Evolutionary conservation across 2,113 vertebrate genomes (phyloP).

Genomic region (Calyptommatus sinebrachiatus): DNA sequence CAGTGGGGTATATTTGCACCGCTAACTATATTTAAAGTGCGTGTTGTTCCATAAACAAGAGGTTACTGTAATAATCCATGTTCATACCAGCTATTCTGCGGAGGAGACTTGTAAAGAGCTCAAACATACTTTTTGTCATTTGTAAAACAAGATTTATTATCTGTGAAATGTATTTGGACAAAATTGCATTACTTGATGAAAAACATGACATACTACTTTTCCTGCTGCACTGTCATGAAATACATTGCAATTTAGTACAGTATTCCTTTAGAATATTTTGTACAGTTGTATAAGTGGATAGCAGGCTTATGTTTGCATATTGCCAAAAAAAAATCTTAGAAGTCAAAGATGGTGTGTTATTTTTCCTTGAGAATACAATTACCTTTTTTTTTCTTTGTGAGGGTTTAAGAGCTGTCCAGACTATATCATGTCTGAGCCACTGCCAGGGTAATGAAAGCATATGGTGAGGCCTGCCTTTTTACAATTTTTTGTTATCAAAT

Average conservation of each 20-base stretch:
- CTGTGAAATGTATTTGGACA: constrained; percentile 3
- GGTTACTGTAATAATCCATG: background rate
- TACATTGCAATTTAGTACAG: background rate
- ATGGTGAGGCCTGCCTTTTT: constrained; percentile 43
- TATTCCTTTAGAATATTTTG: background rate
- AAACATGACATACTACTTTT: background rate
- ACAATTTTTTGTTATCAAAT: constrained; percentile 62
- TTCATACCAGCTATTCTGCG: background rate
- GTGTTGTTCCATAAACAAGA: background rate
- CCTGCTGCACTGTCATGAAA: background rate
- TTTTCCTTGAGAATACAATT: constrained; percentile 21
- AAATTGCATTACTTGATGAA: background rate
- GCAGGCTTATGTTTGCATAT: constrained; percentile 1
- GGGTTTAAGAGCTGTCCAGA: background rate
- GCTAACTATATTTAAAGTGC: background rate
- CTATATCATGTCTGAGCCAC: constrained; percentile 19
- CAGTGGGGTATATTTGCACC: background rate
- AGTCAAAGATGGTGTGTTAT: background rate
- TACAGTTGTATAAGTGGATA: background rate
- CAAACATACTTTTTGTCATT: background rate
- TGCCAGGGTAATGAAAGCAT: constrained; percentile 46
- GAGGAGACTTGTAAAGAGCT: background rate
- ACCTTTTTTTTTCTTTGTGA: constrained; percentile 16
- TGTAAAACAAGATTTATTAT: background rate
- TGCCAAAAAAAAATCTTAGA: constrained; percentile 17